Base-by-base conservation (phyloP, 2,888 invertebrate genomes). In the Atrina japonica region DNA sequence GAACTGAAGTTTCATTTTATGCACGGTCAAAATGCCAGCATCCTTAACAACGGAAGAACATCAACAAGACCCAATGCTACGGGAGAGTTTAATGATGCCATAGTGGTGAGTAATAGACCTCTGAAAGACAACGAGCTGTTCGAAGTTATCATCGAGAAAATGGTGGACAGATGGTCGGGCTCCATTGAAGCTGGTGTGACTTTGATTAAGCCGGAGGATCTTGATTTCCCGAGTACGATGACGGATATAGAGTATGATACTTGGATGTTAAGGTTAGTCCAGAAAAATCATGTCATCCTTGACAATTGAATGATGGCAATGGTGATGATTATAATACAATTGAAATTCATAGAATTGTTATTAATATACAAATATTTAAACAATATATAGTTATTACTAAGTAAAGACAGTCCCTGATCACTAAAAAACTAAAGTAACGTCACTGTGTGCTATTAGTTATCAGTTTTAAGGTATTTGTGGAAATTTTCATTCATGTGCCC, bases 51-150 rank as follows among this genome's bases (percentile, higher is more conserved):
- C 80, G 96, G 97, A 0, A 90, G 96, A 75, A 96, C 96, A 0
- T 97, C 97, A 0, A 93, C 95, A 50, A 93, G 97, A 43, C 96
- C 96, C 16, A 94, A 96, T 77, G 96, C 97, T 5, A 93, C 95
- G 76, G 96, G 96, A 0, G 97, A 97, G 92, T 98, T 97, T 91
- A 97, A 97, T 89, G 96, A 97, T 89, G 97, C 97, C 0, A 96
- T 98, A 76, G 95, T 97, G 1, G 95, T 97, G 89, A 96, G 96
- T 70, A 96, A 95, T 88, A 93, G 97, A 63, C 95, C 97, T 0
- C 91, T 98, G 56, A 93, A 95, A 23, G 96, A 97, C 85, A 95
- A 96, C 55, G 97, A 98, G 90, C 93, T 98, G 91, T 98, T 98
- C 89, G 97, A 98, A 90, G 94, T 98, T 27, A 93, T 94, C 56